A percentile compares a stretch with the other conserved stretches of the same genome.
Evolutionary conservation across 2,888 invertebrate genomes (phyloP).

Genomic region (Lottia gigantea): DNA sequence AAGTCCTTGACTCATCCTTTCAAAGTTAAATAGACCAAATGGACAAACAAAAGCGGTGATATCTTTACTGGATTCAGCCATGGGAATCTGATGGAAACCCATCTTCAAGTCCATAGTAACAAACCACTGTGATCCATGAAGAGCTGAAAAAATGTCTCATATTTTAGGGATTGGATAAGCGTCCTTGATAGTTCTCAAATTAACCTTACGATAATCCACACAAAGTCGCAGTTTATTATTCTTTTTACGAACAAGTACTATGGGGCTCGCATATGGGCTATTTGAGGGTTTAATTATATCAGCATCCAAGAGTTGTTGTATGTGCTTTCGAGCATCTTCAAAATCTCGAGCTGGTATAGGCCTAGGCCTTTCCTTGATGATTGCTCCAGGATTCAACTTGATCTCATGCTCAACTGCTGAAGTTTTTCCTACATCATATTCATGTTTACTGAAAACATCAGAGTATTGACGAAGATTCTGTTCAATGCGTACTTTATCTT

Average conservation of each 20-base stretch:
- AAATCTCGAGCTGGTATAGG: conserved; percentile 12
- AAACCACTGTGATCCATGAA: conserved; percentile 12
- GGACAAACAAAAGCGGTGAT: conserved; percentile 17
- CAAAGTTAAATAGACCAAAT: conserved; percentile 13
- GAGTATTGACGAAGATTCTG: neutral
- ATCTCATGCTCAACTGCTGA: conserved; percentile 12
- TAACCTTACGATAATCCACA: conserved; percentile 12
- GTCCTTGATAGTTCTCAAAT: conserved; percentile 12
- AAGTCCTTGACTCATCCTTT: conserved; percentile 13
- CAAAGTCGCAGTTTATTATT: conserved; percentile 13
- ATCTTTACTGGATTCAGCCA: conserved; percentile 12
- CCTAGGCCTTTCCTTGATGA: conserved; percentile 8
- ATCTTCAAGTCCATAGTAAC: conserved; percentile 9
- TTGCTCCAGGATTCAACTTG: neutral
- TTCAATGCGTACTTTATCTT: neutral
- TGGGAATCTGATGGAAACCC: conserved; percentile 14
- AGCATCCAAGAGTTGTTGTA: neutral
- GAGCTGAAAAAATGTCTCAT: conserved; percentile 12
- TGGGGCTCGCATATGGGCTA: conserved; percentile 12
- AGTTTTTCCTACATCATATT: conserved; percentile 5
- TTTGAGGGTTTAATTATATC: conserved; percentile 12
- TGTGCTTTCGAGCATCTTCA: conserved; percentile 7
- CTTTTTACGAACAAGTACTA: conserved; percentile 15
- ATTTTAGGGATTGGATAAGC: conserved; percentile 14
- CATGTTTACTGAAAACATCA: conserved; percentile 13